Evolutionary conservation across 2,797 vertebrate genomes (phyloP).

Genomic region (Anguilla pacifica): DNA sequence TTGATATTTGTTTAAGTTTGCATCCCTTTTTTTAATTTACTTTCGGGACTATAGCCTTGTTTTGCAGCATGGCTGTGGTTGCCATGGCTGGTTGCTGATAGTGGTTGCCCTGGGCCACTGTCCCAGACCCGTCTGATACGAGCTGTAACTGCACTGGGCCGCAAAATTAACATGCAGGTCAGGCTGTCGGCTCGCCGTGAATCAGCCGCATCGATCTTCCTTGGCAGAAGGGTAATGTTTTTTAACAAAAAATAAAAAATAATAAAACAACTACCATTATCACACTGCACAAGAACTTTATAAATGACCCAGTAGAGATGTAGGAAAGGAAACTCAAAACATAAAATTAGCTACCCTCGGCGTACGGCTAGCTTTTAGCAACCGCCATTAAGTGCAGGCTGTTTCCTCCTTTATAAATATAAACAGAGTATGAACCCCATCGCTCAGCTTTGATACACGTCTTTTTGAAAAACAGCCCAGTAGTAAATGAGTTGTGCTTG

Average conservation of each 20-base stretch:
- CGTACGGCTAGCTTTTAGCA: background rate
- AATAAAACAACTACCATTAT: background rate
- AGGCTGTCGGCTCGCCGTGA: slow-evolving; percentile 9
- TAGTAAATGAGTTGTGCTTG: too few species aligned
- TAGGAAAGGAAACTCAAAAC: background rate
- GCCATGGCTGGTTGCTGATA: slow-evolving; percentile 28
- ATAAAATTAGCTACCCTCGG: background rate
- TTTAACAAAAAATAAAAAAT: background rate
- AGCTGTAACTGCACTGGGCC: slow-evolving; percentile 51
- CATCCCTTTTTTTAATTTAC: background rate
- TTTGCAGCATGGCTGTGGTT: slow-evolving; percentile 42
- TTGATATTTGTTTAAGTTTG: background rate
- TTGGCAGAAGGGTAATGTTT: background rate
- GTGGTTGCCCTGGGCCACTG: slow-evolving; percentile 21
- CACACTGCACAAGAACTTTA: background rate
- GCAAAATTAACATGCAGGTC: slow-evolving; percentile 43
- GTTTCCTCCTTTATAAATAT: background rate
- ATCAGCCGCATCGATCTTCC: slow-evolving; percentile 16
- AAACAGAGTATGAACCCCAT: background rate
- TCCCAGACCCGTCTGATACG: slow-evolving; percentile 41
- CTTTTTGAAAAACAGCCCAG: too few species aligned
- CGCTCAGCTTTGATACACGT: too few species aligned
- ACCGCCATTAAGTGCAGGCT: background rate
- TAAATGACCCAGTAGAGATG: background rate
- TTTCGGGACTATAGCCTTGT: slow-evolving; percentile 37